Evolutionary conservation across 37 sponge, comb jelly and placozoan genomes (phyloP), one percentile per base, ranked within the genome.

Genomic region (Beroe forskalii): DNA sequence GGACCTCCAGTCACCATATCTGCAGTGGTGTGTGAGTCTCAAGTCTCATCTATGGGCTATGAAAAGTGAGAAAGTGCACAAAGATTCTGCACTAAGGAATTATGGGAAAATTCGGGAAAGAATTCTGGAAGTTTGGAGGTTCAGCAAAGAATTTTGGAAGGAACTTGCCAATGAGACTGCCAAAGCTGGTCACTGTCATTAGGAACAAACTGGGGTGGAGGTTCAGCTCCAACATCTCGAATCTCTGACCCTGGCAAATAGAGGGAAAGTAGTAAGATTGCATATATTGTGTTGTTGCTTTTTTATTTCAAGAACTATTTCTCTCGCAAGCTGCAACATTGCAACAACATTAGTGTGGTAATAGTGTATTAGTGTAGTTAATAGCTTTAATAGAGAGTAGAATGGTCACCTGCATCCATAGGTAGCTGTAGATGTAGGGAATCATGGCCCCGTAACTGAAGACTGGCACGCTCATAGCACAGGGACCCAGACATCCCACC

Each of bases 361-460:
- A 48, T 48, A 6, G 12, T 12, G 55, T 12, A 12, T 6, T 17
- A 48, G 6, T 48, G 55, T 17, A 48, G 12, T 12, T 48, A 48
- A 17, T 12, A 48, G 6, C 12, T 48, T 6, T 6, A 48, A 48
- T 6, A 48, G 12, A 17, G 55, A 48, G 6, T 12, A 48, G 6
- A 17, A 12, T 12, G 6, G 12, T 48, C 4, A 69, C 72, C 35
- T 69, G 35, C 72, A 69, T 69, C 72, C 72, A 69, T 6, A 69
- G 72, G 38, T 69, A 69, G 39, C 72, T 69, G 38, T 69, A 69
- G 72, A 69, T 69, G 38, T 69, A 69, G 9, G 72, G 72, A 20
- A 69, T 69, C 72, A 69, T 69, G 32, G 72, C 72, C 6, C 72
- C 72, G 72, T 69, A 69, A 17, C 72, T 69, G 72, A 69, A 69